Base-by-base conservation (phyloP, 2,797 vertebrate genomes). In the Macrochelys suwanniensis region DNA sequence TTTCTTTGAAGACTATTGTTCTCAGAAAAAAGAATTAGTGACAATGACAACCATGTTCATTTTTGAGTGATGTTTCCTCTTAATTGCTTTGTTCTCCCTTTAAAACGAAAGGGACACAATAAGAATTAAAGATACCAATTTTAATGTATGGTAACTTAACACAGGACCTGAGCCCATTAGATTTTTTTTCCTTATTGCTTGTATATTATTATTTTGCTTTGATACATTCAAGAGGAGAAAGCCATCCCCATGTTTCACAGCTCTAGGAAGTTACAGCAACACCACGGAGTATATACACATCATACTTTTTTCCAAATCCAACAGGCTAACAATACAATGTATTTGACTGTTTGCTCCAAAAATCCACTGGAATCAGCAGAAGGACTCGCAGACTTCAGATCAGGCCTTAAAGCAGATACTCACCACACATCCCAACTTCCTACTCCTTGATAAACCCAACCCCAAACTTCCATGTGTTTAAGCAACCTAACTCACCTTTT, bases 261-360 rank as follows among this genome's bases (percentile, higher is more conserved):
- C 9, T 21, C 5, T 54, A 59, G n/a, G 11, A 15, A 15, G 0
- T 42, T 26, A n/a, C 19, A 19, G 26, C 2, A 23, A 76, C 68
- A 31, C 45, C 0, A 1, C 0, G 2, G 4, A 33, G 5, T 9
- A 16, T 0, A 0, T 9, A 15, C 28, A 68, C 31, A 1, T 42
- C 51, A 68, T 3, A 50, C 5, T 16, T 47, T 53, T 50, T 61
- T 9, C 5, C 37, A 84, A n/a, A 92, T 81, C 81, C 8, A 92
- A 49, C 9, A 78, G 7, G 0, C 19, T 82, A 92, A 45, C 5
- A 51, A n/a, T 59, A n/a, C 65, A 86, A 53, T 5, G 0, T 16
- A 45, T 56, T 54, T 49, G 71, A 16, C 12, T 6, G 15, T 33
- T 16, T 59, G 2, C 37, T 26, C 37, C 17, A 53, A 61, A 61